phyloP scores from a whole-genome alignment of 2,797 vertebrate genomes.

The Anomalospiza imberbis region DNA sequence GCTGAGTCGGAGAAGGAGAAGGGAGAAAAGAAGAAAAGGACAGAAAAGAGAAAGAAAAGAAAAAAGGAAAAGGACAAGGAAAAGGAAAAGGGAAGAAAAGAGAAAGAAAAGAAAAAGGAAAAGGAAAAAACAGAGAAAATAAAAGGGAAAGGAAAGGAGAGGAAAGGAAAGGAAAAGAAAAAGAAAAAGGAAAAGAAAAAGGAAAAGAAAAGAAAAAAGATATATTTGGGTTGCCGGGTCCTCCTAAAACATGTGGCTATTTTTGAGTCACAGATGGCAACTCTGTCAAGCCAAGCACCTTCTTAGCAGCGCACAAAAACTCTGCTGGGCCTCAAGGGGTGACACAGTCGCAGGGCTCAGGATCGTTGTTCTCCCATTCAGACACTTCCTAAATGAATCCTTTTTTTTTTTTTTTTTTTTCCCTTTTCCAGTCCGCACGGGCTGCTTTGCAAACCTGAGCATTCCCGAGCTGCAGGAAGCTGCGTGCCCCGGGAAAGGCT shows the following conservation, averaged over 20 bases:
- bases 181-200: too few relatives aligned
- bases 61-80: too few relatives aligned
- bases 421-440: neutral
- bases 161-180: neutral
- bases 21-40: too few relatives aligned
- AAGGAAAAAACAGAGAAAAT: neutral
- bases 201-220: neutral
- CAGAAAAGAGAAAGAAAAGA: too few relatives aligned
- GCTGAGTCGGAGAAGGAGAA: too few relatives aligned
- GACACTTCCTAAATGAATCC: neutral
- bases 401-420: rapidly evolving
- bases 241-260: rapidly evolving
- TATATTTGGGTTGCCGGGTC: rapidly evolving
- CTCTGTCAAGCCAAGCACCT: neutral
- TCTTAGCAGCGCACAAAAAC: rapidly evolving
- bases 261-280: neutral
- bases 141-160: too few relatives aligned
- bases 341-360: rapidly evolving
- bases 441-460: neutral
- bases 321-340: neutral
- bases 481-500: neutral
- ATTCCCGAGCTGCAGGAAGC: neutral
- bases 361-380: rapidly evolving
- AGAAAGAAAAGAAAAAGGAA: neutral
- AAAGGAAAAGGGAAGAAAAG: too few relatives aligned